Base-by-base conservation (phyloP, 2,888 invertebrate genomes). In the Eristalis arbustorum region DNA sequence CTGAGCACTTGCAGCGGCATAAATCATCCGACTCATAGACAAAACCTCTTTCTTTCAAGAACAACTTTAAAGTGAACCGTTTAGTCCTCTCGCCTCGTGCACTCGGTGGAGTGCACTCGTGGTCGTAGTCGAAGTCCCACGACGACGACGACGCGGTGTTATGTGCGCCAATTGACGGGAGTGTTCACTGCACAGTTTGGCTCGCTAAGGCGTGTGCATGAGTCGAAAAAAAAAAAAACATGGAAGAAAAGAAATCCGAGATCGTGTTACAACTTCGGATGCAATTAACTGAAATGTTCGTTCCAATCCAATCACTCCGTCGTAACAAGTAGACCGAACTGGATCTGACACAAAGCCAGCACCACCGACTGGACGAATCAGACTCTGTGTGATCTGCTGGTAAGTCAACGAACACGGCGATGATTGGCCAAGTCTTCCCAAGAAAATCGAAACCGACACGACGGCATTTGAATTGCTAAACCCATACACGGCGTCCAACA, bases 381-480 rank as follows among this genome's bases (percentile, higher is more conserved):
- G 37, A 13, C 13, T 37, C 37, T 11, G 37, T 1, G 49, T 49
- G 42, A 42, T 42, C 42, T 42, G 42, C 42, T 42, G 40, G 40
- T 3, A 42, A 42, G 40, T 42, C 14, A n/a, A 28, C 8, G 31
- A 68, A 62, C 28, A 42, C 31, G 8, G 49, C 6, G 49, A 49
- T 3, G 40, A 81, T 69, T 75, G 68, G 57, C 31, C 57, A 75
- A 75, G 31, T 73, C 25, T 59, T 61, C 72, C 31, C 34, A 56
- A 28, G 18, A 49, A 71, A 69, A 64, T 68, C 69, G 56, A 77
- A 62, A 25, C 77, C 37, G 28, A 62, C 76, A 49, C 62, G 64
- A 42, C 31, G 42, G 34, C 66, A 76, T 73, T 69, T 77, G 42
- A 66, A 74, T 82, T 82, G 85, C 77, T 69, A 78, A 72, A 69